phyloP scores from a whole-genome alignment of 2,797 vertebrate genomes.

The Thripadectes ignobilis region DNA sequence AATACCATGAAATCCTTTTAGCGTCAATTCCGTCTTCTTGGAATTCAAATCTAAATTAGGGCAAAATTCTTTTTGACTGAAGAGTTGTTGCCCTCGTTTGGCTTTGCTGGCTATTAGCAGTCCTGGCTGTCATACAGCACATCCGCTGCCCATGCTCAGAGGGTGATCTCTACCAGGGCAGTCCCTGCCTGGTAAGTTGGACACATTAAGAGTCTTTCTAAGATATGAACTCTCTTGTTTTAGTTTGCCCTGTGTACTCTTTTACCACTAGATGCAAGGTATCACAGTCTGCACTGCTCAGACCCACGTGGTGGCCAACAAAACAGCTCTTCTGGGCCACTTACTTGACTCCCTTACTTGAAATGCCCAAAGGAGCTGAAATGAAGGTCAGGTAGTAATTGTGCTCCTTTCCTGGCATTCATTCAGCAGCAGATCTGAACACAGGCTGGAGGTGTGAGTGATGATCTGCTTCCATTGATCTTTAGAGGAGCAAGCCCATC shows the following conservation, averaged over 20 bases:
- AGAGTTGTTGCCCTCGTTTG: neutral
- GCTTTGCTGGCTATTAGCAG: neutral
- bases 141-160: neutral
- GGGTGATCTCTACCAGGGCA: neutral
- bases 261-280: neutral
- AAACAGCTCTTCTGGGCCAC: neutral
- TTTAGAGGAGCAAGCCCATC: neutral
- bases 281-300: neutral
- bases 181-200: neutral
- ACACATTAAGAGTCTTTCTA: neutral
- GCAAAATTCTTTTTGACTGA: neutral
- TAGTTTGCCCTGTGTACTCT: neutral
- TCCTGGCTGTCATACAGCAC: neutral
- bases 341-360: neutral
- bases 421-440: neutral
- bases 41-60: slow-evolving; percentile 60
- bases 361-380: neutral
- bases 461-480: neutral
- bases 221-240: neutral
- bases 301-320: neutral
- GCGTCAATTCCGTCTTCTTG: neutral
- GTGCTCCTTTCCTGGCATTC: neutral
- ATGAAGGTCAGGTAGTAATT: neutral
- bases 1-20: neutral
- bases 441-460: neutral